phyloP scores from a whole-genome alignment of 2,113 vertebrate genomes.

The Cebus imitator region DNA sequence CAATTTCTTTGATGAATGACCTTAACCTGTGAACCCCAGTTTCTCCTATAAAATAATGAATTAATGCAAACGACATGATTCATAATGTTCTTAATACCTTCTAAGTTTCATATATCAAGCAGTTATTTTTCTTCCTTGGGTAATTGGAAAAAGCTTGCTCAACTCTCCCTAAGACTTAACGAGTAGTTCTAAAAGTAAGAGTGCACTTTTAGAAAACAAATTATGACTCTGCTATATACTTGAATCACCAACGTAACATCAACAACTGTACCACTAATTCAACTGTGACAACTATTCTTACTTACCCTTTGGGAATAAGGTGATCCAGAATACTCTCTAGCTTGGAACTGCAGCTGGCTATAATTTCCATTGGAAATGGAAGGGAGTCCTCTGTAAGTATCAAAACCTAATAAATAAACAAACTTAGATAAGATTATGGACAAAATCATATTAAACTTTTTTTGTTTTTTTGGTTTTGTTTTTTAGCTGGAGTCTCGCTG shows the following conservation, averaged over 20 bases:
- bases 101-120: neutral
- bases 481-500: too few relatives aligned
- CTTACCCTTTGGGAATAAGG: conserved; percentile 89
- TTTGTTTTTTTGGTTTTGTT: too few relatives aligned
- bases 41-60: neutral
- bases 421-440: conserved; percentile 32
- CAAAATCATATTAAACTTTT: conserved; percentile 31
- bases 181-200: neutral
- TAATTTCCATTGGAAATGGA: conserved; percentile 87
- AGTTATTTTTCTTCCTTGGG: neutral
- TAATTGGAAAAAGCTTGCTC: neutral
- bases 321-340: conserved; percentile 87
- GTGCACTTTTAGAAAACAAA: neutral
- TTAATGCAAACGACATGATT: neutral
- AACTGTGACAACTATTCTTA: conserved; percentile 61
- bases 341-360: conserved; percentile 83
- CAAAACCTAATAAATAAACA: conserved; percentile 82
- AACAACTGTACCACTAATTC: neutral
- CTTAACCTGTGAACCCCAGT: neutral
- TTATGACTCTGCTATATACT: neutral
- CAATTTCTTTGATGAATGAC: neutral
- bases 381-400: conserved; percentile 84
- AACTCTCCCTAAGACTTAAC: neutral
- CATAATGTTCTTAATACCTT: neutral
- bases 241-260: neutral